A percentile compares a stretch with the other conserved stretches of the same genome.
Evolutionary conservation across 1,140 invertebrate species (phyloP).

Genomic region (Akabosia matsudoensis): DNA sequence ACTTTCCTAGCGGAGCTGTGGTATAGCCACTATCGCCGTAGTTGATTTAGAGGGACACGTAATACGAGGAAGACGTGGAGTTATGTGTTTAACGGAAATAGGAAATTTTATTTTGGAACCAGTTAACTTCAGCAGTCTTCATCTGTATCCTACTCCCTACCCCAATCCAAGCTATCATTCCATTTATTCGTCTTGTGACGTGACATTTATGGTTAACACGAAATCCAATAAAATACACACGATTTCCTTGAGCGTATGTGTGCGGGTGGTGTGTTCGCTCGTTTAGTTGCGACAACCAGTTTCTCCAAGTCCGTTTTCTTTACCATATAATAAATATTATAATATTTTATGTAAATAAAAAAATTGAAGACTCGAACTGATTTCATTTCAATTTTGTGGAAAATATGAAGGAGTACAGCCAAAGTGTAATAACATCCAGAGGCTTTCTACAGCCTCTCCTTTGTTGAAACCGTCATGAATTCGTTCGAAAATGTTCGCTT

Average conservation of each 20-base stretch:
- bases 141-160: neutral
- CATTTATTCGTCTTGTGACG: neutral
- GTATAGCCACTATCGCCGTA: no score
- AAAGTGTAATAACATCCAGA: neutral
- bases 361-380: slow-evolving; percentile 1
- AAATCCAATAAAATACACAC: slow-evolving; percentile 8
- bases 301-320: neutral
- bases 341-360: neutral
- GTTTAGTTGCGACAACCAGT: neutral
- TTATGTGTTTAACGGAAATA: neutral
- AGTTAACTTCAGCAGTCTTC: neutral
- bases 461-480: no score
- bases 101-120: neutral
- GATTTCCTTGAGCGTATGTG: neutral
- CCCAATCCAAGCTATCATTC: neutral
- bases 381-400: slow-evolving; percentile 1
- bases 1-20: no score
- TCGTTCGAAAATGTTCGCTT: neutral
- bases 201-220: neutral
- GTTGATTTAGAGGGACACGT: no score
- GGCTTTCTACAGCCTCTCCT: neutral
- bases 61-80: no score
- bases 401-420: neutral
- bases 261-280: neutral
- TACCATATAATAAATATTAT: neutral